Evolutionary conservation across 2,888 invertebrate genomes (phyloP).

Genomic region (Lamellibrachia satsuma): DNA sequence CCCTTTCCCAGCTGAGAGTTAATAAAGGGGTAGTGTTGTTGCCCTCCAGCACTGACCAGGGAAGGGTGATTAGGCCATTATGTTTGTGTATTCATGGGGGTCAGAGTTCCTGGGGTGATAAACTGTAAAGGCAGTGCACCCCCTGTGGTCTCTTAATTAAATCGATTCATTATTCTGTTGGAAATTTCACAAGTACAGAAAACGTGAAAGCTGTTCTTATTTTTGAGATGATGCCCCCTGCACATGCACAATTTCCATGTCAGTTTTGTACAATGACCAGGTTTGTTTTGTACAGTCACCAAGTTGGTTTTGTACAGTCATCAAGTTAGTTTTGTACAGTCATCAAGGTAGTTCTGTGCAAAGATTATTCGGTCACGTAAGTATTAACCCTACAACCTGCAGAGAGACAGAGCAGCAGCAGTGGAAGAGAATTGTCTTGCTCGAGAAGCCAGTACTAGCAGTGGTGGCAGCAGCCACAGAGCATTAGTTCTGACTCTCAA

Average conservation of each 20-base stretch:
- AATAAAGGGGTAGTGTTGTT: neutral
- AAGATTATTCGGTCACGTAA: too few species aligned
- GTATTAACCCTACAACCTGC: too few species aligned
- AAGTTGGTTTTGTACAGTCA: too few species aligned
- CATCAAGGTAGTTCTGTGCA: too few species aligned
- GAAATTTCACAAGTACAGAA: neutral
- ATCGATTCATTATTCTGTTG: neutral
- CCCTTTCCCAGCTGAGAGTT: neutral
- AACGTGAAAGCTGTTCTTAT: neutral
- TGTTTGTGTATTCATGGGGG: neutral
- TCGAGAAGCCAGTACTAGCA: neutral
- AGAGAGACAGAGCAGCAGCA: too few species aligned
- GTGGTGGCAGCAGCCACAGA: neutral
- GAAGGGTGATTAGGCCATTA: neutral
- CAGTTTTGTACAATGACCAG: too few species aligned
- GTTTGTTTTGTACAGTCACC: too few species aligned
- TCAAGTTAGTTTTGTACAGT: too few species aligned
- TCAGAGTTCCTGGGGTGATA: neutral
- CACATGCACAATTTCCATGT: too few species aligned
- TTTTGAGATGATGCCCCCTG: neutral
- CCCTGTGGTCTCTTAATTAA: neutral
- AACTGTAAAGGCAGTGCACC: neutral
- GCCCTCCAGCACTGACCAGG: conserved; percentile 6
- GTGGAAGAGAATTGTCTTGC: too few species aligned
- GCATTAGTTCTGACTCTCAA: neutral